Evolutionary conservation across 2,113 vertebrate species (phyloP).

Genomic region (Rhegmatorhina hoffmannsi): DNA sequence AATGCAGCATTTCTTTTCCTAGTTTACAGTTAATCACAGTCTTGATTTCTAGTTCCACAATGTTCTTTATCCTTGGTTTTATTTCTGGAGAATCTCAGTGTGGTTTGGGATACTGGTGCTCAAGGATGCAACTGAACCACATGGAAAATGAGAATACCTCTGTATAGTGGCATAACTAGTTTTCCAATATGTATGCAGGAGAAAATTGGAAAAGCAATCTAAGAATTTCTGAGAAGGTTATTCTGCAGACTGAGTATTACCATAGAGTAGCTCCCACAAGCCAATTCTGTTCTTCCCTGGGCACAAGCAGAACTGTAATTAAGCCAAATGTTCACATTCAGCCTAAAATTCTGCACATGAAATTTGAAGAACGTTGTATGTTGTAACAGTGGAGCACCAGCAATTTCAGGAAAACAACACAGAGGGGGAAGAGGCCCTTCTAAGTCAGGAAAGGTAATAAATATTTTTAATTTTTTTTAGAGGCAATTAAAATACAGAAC

Average conservation of each 20-base stretch:
- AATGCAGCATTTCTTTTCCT: background rate
- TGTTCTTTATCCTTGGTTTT: background rate
- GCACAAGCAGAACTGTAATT: background rate
- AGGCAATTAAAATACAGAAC: background rate
- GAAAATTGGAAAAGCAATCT: background rate
- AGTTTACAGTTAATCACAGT: background rate
- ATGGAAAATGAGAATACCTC: background rate
- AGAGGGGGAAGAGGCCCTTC: background rate
- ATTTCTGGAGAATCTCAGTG: background rate
- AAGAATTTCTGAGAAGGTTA: background rate
- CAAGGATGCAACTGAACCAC: background rate
- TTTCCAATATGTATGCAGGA: background rate
- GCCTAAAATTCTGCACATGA: background rate
- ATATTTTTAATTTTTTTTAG: background rate
- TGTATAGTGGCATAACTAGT: background rate
- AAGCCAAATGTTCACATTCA: background rate
- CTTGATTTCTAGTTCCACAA: background rate
- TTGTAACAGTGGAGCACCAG: background rate
- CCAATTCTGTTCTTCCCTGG: background rate
- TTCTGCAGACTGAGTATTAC: background rate
- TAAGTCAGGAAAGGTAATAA: background rate
- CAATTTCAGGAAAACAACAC: background rate
- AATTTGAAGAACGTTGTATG: background rate
- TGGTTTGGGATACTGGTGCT: background rate
- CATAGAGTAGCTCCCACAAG: background rate